These are phyloP conservation scores for Smittia sp. DNA, from an alignment of 2,888 invertebrate species.

Conservation along the genomic window DNA sequence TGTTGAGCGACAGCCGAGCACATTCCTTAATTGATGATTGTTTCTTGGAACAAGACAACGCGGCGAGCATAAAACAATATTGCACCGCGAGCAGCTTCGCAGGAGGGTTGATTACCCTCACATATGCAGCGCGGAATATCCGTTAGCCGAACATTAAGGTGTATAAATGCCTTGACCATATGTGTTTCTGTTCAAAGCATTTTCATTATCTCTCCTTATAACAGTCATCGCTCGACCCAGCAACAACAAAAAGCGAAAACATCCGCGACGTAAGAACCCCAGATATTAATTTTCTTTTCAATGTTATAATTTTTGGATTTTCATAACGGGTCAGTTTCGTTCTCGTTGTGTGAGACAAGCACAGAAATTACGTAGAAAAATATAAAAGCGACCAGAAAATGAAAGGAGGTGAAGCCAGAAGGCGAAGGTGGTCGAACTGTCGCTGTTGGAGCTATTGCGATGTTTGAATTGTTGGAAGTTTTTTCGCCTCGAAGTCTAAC, in stretches of 20 bases:
- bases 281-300: constrained; percentile 15
- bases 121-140: constrained; percentile 9
- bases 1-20: not conserved
- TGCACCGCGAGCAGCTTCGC: not conserved
- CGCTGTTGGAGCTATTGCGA: too few relatives aligned
- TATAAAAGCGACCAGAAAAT: not conserved
- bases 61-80: not conserved
- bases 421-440: too few relatives aligned
- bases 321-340: constrained; percentile 16
- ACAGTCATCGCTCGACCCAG: not conserved
- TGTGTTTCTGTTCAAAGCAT: not conserved
- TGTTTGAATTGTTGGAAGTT: too few relatives aligned
- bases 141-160: constrained; percentile 8
- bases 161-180: constrained; percentile 20
- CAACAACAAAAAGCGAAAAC: not conserved
- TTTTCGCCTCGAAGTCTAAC: too few relatives aligned
- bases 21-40: constrained; percentile 12
- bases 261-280: not conserved
- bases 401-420: not conserved
- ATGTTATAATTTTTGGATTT: not conserved
- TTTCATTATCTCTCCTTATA: constrained; percentile 6
- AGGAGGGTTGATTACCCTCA: constrained; percentile 20
- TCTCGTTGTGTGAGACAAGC: not conserved
- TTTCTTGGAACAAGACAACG: not conserved
- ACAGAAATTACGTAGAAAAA: not conserved